Evolutionary conservation across 2,797 vertebrate genomes (phyloP).

Genomic region (Catostomus latipinnis): DNA sequence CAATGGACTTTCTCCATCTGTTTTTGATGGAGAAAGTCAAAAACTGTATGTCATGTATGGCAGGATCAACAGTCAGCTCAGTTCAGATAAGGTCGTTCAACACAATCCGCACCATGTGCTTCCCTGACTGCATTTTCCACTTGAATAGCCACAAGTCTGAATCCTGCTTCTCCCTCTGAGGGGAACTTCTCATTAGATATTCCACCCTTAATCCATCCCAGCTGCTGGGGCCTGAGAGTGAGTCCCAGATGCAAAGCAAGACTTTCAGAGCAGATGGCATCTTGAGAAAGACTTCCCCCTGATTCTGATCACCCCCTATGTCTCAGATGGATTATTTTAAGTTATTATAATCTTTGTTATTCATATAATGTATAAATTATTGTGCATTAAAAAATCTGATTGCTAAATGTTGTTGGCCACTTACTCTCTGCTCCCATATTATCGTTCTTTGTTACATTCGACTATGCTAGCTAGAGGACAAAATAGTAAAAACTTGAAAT

Average conservation of each 20-base stretch:
- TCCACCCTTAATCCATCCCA: conserved; percentile 72
- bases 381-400: conserved; percentile 47
- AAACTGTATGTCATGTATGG: conserved; percentile 10
- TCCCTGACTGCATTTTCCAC: conserved; percentile 27
- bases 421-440: background rate
- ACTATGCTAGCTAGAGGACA: background rate
- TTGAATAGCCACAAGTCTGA: conserved; percentile 40
- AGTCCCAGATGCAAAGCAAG: conserved; percentile 45
- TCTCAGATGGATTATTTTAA: conserved; percentile 52
- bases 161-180: conserved; percentile 61
- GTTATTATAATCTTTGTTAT: conserved; percentile 55
- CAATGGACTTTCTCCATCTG: conserved; percentile 19
- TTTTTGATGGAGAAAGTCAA: conserved; percentile 31
- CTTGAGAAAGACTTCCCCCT: conserved; percentile 51
- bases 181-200: conserved; percentile 68
- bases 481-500: too few relatives aligned
- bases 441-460: background rate
- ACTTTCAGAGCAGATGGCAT: conserved; percentile 74
- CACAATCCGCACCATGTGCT: conserved; percentile 15
- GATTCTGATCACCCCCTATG: background rate
- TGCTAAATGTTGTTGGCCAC: background rate
- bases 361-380: conserved; percentile 58
- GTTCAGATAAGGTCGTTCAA: conserved; percentile 6
- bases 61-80: conserved; percentile 31
- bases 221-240: conserved; percentile 67